phyloP scores from a whole-genome alignment of 2,888 invertebrate species.

The Bruchidius siliquastri region DNA sequence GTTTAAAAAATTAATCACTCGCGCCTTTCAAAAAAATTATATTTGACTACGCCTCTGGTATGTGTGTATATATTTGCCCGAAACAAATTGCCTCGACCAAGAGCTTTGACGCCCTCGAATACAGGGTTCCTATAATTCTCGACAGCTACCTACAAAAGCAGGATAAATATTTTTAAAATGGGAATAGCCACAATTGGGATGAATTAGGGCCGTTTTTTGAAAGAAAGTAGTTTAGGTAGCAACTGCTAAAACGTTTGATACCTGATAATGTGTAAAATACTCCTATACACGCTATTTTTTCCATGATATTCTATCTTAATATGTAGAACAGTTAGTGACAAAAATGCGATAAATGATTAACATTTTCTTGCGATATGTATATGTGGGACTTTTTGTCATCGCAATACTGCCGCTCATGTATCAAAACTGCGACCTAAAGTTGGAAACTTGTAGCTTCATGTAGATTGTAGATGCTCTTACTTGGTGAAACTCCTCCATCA shows the following conservation, averaged over 20 bases:
- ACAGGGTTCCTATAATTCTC: not conserved
- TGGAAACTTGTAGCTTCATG: no score
- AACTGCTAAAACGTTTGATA: not conserved
- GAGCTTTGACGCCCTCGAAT: not conserved
- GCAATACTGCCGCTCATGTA: no score
- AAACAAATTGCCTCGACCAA: not conserved
- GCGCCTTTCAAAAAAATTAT: not conserved
- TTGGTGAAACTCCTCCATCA: no score
- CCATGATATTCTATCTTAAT: no score
- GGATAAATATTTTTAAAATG: not conserved
- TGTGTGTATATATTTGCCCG: slow-evolving; percentile 1
- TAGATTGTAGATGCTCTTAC: no score
- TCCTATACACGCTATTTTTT: no score
- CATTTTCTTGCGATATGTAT: no score
- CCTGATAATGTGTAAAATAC: not conserved
- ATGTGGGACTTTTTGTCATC: no score
- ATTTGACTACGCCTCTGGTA: not conserved
- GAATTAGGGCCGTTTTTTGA: not conserved
- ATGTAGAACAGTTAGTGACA: no score
- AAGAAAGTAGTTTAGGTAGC: not conserved
- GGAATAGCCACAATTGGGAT: not conserved
- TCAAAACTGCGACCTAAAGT: no score
- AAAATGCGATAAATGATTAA: no score
- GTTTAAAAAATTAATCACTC: not conserved
- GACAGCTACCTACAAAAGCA: not conserved